These are phyloP conservation scores for Globodera rostochiensis DNA, from an alignment of 1,140 invertebrate genomes.

Conservation along the genomic window DNA sequence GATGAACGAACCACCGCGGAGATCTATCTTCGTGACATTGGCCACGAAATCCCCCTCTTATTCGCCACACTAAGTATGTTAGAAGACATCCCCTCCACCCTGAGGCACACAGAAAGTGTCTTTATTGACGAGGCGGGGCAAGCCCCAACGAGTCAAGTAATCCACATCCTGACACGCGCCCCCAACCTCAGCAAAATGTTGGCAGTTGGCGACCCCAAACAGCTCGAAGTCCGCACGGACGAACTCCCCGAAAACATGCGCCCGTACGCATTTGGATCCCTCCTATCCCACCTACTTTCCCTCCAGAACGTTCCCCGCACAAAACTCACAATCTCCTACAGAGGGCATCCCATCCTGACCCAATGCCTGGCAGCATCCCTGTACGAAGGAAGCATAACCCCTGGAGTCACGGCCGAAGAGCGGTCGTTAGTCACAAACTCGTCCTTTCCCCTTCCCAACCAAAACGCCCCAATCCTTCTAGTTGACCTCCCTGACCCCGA, in stretches of 20 bases:
- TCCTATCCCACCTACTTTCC: background rate
- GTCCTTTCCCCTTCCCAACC: background rate
- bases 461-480: background rate
- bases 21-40: background rate
- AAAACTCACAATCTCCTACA: constrained; percentile 2
- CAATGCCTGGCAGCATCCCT: background rate
- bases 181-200: background rate
- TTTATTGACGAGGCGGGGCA: constrained; percentile 13
- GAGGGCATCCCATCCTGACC: constrained; percentile 1
- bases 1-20: background rate
- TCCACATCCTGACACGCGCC: background rate
- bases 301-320: background rate
- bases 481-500: background rate
- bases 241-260: background rate
- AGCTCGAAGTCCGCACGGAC: background rate
- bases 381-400: background rate
- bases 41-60: background rate
- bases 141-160: background rate
- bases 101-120: background rate
- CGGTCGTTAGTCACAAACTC: background rate
- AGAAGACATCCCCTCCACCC: background rate
- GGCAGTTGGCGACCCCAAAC: background rate
- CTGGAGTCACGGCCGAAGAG: background rate
- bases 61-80: background rate
- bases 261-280: constrained; percentile 1